Base-by-base conservation (phyloP, 2,113 vertebrate genomes). In the Heterocephalus glaber region DNA sequence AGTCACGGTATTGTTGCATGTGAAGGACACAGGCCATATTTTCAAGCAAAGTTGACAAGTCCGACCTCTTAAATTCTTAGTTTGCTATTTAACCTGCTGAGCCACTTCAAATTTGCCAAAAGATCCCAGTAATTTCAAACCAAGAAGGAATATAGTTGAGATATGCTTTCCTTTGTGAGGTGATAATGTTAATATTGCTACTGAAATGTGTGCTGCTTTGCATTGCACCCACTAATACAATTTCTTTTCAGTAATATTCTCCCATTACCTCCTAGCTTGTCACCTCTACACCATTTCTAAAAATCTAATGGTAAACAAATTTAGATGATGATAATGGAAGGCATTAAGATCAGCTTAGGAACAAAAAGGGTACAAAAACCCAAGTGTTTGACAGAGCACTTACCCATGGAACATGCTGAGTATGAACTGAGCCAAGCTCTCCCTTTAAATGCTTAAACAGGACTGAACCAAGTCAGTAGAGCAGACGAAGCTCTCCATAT, bases 301-400 rank as follows among this genome's bases (percentile, higher is more conserved):
- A 92, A 91, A 38, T 33, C 41, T 41, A 74, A 65, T 33, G n/a
- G 91, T 41, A 89, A 91, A 85, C 92, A 84, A 56, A 96, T 52
- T 74, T 91, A 84, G 83, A 68, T 56, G 68, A 82, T 14, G n/a
- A 65, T 80, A 80, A 87, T 7, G 24, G 83, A 61, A 95, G 84
- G 58, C 54, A 60, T 47, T 63, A n/a, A 38, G 76, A 63, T 86
- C 54, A 74, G 56, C 84, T 85, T 85, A 30, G 12, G 70, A 74
- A 90, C 28, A 70, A 47, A 76, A 83, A 86, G 68, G 49, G 47
- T 81, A 49, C 56, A n/a, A 63, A 76, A 81, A 33, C 90, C 82
- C 52, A 87, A 84, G 94, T 77, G 7, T 92, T 82, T 96, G 92
- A 95, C 47, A 81, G 47, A 76, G 86, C 61, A 76, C 74, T 86